These are phyloP conservation scores for Calyptommatus sinebrachiatus DNA, from an alignment of 2,113 vertebrate genomes.

Conservation along the genomic window DNA sequence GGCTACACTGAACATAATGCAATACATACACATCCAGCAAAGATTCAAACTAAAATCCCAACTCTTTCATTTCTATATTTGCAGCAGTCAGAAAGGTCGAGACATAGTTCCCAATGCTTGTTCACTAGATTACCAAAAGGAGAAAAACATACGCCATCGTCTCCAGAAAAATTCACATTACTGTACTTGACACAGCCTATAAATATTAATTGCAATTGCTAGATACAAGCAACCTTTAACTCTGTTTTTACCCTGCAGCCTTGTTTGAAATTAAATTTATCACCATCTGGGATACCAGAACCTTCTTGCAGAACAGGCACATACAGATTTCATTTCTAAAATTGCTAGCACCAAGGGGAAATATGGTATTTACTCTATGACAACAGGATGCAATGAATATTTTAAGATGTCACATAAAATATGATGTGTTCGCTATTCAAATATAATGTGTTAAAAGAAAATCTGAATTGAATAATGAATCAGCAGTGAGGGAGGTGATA, in stretches of 20 bases:
- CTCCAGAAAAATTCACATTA: not conserved
- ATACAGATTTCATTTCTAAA: slow-evolving; percentile 19
- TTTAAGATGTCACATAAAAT: slow-evolving; percentile 25
- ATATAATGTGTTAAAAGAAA: slow-evolving; percentile 4
- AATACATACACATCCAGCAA: not conserved
- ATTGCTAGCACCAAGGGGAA: slow-evolving; percentile 16
- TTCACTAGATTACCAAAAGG: not conserved
- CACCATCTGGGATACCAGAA: slow-evolving; percentile 26
- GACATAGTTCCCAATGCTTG: not conserved
- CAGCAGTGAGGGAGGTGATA: not conserved
- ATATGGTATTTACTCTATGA: slow-evolving; percentile 12
- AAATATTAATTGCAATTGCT: slow-evolving; percentile 34
- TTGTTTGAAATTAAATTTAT: slow-evolving; percentile 37
- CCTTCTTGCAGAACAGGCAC: not conserved
- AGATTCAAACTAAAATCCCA: not conserved
- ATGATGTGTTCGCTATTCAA: slow-evolving; percentile 13
- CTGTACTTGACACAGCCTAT: slow-evolving; percentile 14
- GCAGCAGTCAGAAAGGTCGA: not conserved
- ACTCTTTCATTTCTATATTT: not conserved
- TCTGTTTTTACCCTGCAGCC: slow-evolving; percentile 23
- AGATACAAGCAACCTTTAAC: slow-evolving; percentile 11
- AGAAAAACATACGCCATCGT: not conserved
- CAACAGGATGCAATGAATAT: slow-evolving; percentile 26
- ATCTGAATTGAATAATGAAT: not conserved
- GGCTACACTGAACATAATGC: not conserved